Evolutionary conservation across 2,797 vertebrate genomes (phyloP).

Genomic region (Hyperoplus lanceolatus): DNA sequence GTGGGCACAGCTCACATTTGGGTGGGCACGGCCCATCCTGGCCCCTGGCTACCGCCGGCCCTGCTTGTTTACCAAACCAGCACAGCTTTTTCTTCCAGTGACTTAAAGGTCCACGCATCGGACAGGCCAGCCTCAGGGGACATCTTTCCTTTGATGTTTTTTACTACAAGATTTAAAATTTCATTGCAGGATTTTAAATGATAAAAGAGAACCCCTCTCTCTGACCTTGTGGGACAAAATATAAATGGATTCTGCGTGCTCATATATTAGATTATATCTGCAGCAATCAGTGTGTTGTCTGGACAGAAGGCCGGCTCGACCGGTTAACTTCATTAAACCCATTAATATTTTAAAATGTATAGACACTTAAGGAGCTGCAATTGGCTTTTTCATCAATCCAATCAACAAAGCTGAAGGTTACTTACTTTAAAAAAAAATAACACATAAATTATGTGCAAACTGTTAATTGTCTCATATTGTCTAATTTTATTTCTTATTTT

Average conservation of each 20-base stretch:
- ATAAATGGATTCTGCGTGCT: constrained; percentile 47
- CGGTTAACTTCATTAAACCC: constrained; percentile 34
- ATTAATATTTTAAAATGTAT: constrained; percentile 51
- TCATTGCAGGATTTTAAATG: constrained; percentile 58
- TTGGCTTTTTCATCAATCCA: background rate
- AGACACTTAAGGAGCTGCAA: background rate
- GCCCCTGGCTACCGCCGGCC: too few relatives aligned
- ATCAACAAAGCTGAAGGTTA: constrained; percentile 8
- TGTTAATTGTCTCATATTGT: background rate
- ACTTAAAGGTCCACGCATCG: constrained; percentile 36
- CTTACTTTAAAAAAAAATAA: too few relatives aligned
- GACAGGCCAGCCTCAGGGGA: constrained; percentile 43
- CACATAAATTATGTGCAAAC: background rate
- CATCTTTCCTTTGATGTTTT: constrained; percentile 48
- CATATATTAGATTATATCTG: constrained; percentile 47
- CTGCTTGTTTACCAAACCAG: constrained; percentile 9
- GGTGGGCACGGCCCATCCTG: too few relatives aligned
- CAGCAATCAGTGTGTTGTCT: constrained; percentile 22
- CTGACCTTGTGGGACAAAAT: constrained; percentile 23
- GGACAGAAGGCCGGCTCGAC: background rate
- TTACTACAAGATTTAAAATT: constrained; percentile 40
- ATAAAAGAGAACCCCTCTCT: constrained; percentile 50
- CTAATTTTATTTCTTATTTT: constrained; percentile 7
- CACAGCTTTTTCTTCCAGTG: constrained; percentile 24
- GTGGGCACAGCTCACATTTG: too few relatives aligned